Percentiles rank a stretch among this genome's conserved stretches.
Conservation (phyloP, 2,888 invertebrate genomes). For the Coleophora flavipennella region DNA sequence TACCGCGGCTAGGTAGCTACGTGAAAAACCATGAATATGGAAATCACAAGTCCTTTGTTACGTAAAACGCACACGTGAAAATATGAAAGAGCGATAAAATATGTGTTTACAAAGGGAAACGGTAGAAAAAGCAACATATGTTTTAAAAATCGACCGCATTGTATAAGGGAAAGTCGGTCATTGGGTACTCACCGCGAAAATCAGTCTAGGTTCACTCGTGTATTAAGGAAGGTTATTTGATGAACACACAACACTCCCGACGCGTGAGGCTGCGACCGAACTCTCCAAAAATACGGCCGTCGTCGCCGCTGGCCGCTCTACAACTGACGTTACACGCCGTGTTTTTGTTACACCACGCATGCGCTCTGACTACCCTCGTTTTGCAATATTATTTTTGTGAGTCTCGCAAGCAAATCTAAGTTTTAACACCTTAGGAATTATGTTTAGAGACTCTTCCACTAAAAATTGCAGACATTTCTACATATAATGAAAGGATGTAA, state of each 20-base stretch:
- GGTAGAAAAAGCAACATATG: no score
- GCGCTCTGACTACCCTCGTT: slow-evolving; percentile 45
- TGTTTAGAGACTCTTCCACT: no score
- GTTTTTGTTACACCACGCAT: slow-evolving; percentile 55
- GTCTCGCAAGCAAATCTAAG: slow-evolving; percentile 12
- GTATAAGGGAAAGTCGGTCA: no score
- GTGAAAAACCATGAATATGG: slow-evolving; percentile 20
- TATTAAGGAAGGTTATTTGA: slow-evolving; percentile 23
- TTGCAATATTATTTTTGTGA: slow-evolving; percentile 5
- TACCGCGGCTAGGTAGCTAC: no score
- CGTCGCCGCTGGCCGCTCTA: slow-evolving; percentile 36
- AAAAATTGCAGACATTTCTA: no score
- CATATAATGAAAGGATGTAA: no score
- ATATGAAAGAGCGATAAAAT: slow-evolving; percentile 11
- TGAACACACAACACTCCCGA: slow-evolving; percentile 41
- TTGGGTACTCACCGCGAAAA: slow-evolving; percentile 36
- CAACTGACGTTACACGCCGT: slow-evolving; percentile 41
- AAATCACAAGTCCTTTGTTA: slow-evolving; percentile 17
- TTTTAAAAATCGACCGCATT: no score
- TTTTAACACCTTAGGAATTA: slow-evolving; percentile 13
- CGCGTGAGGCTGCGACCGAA: slow-evolving; percentile 15
- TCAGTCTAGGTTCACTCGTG: slow-evolving; percentile 26
- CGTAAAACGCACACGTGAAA: slow-evolving; percentile 20
- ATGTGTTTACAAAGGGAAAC: slow-evolving; percentile 1
- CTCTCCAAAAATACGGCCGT: slow-evolving; percentile 17